Conservation (phyloP, 2,797 vertebrate species). For the Psittacula derbiana region DNA sequence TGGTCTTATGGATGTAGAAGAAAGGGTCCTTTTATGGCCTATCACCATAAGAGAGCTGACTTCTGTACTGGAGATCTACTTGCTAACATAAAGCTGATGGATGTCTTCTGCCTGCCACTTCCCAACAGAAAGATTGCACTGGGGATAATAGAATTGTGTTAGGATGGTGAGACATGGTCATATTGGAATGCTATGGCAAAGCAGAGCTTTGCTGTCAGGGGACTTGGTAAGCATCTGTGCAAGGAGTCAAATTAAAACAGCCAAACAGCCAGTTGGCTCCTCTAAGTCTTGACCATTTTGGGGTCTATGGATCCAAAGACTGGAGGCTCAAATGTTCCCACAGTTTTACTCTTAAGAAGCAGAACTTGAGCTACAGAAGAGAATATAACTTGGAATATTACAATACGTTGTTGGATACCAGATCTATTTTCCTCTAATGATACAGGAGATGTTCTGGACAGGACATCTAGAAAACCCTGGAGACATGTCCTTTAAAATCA, state of each 20-base stretch:
- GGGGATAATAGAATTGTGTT: not conserved
- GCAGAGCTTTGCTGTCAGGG: not conserved
- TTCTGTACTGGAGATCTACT: not conserved
- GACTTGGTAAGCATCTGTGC: not conserved
- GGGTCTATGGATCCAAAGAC: not conserved
- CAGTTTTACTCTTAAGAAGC: not conserved
- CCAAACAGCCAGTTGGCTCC: not conserved
- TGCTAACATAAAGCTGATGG: not conserved
- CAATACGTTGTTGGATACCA: not conserved
- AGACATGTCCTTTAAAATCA: not conserved
- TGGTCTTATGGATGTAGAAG: not conserved
- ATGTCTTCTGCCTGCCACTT: not conserved
- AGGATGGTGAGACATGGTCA: not conserved
- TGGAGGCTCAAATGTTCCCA: not conserved
- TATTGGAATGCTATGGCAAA: not conserved
- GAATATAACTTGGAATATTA: not conserved
- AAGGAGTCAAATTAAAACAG: not conserved
- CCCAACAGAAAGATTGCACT: not conserved
- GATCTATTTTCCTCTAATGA: not conserved
- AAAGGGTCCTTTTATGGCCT: not conserved
- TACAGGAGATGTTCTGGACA: not conserved
- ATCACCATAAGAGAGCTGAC: not conserved
- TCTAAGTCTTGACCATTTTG: not conserved
- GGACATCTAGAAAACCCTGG: not conserved
- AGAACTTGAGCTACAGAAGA: not conserved